Base-by-base conservation (phyloP, 2,888 invertebrate species). In the Rhimphoctona megacephalus region DNA sequence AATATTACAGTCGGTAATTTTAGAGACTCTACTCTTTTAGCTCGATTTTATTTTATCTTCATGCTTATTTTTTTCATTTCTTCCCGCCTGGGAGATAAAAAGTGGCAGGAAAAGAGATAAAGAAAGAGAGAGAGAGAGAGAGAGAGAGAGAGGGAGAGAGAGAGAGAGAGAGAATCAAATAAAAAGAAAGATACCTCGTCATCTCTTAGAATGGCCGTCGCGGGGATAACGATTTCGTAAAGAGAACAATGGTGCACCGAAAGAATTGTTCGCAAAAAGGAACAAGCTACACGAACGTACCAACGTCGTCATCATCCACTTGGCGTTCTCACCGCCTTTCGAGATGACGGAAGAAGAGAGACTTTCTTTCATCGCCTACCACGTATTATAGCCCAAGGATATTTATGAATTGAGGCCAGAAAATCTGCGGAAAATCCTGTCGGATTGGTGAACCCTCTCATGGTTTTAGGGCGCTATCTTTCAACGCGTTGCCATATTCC, bases 361-460 rank as follows among this genome's bases (percentile, higher is more conserved):
- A 87, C 87, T 87, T 88, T 89, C 89, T 89, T 89, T 90, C 89
- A 89, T 85, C 89, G 86, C 74, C 85, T 22, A 25, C 70, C 69
- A 61, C 39, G 88, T 87, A 91, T 90, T 90, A 90, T 86, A 89
- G 89, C 90, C 81, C 85, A 80, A 69, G 90, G 91, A 91, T 91
- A 91, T 91, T 91, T 91, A 91, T 91, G 89, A 91, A 91, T 90
- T 90, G 90, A 88, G 89, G 88, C 86, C 87, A 86, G 88, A 84
- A 89, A 89, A 90, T 90, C 86, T 74, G 70, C 87, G 83, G 89
- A 88, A 91, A 91, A 91, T 91, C 91, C 91, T 85, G 81, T 84
- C 74, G 84, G 84, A 76, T 79, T 78, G 46, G 46, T 39, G 25
- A 73, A 52, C 69, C 77, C 54, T 70, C 49, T 30, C 73, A 30